Conservation (phyloP, 2,797 vertebrate species). For the Basileuterus tristriatus region DNA sequence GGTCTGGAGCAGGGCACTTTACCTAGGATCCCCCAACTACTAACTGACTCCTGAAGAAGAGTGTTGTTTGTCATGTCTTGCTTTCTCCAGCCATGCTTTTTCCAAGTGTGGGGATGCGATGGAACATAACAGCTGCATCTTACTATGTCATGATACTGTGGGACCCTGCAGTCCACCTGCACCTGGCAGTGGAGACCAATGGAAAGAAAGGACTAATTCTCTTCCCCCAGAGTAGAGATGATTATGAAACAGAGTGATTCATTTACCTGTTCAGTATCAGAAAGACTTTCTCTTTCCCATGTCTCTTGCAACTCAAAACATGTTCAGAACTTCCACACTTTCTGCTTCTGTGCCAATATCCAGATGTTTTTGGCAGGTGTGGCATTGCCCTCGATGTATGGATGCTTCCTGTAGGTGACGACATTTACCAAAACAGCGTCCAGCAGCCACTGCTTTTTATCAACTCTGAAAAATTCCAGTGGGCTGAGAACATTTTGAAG, state of each 20-base stretch:
- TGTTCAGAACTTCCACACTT: not conserved
- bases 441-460: constrained; percentile 94
- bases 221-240: not conserved
- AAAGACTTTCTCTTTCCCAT: not conserved
- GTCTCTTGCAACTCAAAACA: not conserved
- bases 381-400: constrained; percentile 90
- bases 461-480: constrained; percentile 94
- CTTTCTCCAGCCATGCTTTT: not conserved
- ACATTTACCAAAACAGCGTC: constrained; percentile 78
- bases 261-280: not conserved
- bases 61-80: not conserved
- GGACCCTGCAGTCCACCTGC: not conserved
- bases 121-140: not conserved
- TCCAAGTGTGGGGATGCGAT: not conserved
- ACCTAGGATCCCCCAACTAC: not conserved
- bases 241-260: not conserved
- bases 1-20: not conserved
- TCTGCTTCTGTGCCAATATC: not conserved
- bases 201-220: not conserved
- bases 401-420: constrained; percentile 90
- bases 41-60: not conserved
- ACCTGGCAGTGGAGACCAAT: not conserved
- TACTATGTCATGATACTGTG: not conserved
- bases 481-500: constrained; percentile 83
- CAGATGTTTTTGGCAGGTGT: constrained; percentile 78